Evolutionary conservation across 2,113 vertebrate species (phyloP).

Genomic region (Pluvialis apricaria): DNA sequence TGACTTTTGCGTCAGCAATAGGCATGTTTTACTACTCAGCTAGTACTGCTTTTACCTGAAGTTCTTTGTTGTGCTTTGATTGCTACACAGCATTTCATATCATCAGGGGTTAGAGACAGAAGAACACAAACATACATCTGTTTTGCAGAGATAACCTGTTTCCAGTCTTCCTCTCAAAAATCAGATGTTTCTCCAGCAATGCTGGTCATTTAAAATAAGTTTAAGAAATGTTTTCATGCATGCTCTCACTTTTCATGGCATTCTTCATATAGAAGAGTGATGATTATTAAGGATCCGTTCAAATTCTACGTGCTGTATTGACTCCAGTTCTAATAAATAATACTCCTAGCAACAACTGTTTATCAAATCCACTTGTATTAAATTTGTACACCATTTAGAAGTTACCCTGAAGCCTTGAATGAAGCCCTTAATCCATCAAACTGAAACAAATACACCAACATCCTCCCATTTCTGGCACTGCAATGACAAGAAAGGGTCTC

Average conservation of each 20-base stretch:
- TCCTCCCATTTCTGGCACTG: background rate
- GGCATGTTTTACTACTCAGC: background rate
- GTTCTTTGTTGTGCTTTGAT: background rate
- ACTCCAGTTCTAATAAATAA: background rate
- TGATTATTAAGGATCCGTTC: background rate
- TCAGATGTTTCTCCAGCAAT: background rate
- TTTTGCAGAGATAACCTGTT: background rate
- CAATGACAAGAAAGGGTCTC: background rate
- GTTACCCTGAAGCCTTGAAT: background rate
- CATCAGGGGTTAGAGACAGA: background rate
- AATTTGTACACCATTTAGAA: background rate
- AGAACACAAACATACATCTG: background rate
- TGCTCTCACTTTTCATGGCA: rapidly evolving
- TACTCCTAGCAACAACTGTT: background rate
- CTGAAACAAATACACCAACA: background rate
- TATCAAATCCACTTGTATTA: background rate
- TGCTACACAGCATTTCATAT: background rate
- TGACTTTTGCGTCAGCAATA: background rate
- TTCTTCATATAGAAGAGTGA: background rate
- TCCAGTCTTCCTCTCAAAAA: background rate
- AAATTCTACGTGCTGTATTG: background rate
- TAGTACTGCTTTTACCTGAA: background rate
- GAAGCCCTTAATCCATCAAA: background rate
- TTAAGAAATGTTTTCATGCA: background rate
- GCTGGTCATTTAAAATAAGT: background rate